phyloP scores from a whole-genome alignment of 2,888 invertebrate species.

The Stenoptilia bipunctidactyla region DNA sequence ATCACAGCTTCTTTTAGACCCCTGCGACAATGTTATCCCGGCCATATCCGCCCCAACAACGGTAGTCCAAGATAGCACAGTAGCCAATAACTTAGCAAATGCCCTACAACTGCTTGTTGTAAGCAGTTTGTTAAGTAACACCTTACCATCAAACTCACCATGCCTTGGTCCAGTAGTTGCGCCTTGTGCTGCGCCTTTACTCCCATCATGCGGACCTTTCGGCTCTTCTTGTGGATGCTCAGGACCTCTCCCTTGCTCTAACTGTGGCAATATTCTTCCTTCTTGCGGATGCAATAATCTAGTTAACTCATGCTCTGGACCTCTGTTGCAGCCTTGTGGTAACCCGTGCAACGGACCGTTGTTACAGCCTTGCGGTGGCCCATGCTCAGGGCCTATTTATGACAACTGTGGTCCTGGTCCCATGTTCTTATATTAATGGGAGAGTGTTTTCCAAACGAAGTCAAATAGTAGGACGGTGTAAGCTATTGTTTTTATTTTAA shows the following conservation, averaged over 20 bases:
- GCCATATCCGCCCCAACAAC: slow-evolving; percentile 23
- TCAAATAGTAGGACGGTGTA: too few species aligned
- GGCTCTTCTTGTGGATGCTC: too few species aligned
- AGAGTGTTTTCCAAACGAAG: too few species aligned
- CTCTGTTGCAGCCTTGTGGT: not conserved
- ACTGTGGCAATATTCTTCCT: too few species aligned
- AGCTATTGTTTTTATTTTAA: too few species aligned
- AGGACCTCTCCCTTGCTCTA: too few species aligned
- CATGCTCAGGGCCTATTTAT: not conserved
- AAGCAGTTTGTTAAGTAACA: slow-evolving; percentile 41
- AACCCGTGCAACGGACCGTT: not conserved
- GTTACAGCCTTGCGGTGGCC: not conserved
- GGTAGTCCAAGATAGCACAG: slow-evolving; percentile 43
- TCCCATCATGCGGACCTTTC: not conserved
- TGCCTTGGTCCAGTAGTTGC: not conserved
- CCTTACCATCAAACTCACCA: slow-evolving; percentile 23
- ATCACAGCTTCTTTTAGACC: slow-evolving; percentile 16
- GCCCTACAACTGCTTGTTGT: slow-evolving; percentile 47
- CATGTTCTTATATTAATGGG: too few species aligned
- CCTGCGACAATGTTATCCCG: slow-evolving; percentile 10
- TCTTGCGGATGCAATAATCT: too few species aligned
- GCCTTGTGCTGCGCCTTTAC: not conserved
- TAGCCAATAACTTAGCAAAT: slow-evolving; percentile 48
- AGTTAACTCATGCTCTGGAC: not conserved
- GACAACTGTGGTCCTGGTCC: too few species aligned